phyloP scores from a whole-genome alignment of 2,888 invertebrate genomes.

The Limenitis camilla region DNA sequence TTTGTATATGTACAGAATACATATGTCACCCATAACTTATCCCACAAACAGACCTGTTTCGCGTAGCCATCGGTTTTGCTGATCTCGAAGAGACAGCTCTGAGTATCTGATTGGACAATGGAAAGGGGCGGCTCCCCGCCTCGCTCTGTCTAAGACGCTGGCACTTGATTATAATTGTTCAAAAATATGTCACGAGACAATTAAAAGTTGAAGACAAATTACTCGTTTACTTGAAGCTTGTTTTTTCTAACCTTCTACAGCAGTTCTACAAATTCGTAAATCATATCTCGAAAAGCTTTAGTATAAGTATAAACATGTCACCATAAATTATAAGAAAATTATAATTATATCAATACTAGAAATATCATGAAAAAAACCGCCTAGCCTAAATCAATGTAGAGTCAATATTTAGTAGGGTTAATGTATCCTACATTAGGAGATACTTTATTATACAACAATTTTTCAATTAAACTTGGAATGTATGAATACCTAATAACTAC shows the following conservation, averaged over 20 bases:
- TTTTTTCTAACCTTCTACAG: conserved; percentile 2
- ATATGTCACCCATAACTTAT: conserved; percentile 19
- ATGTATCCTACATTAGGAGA: too few species aligned
- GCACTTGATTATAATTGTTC: conserved; percentile 3
- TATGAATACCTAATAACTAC: too few species aligned
- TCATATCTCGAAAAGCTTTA: too few species aligned
- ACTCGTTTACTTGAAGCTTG: neutral
- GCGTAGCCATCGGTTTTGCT: conserved; percentile 35
- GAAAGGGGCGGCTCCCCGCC: conserved; percentile 60
- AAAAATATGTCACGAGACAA: conserved; percentile 5
- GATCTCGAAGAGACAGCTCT: conserved; percentile 49
- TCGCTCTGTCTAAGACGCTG: conserved; percentile 26
- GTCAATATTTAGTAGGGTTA: too few species aligned
- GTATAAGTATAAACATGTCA: too few species aligned
- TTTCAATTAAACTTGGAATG: too few species aligned
- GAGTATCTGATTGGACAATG: conserved; percentile 51
- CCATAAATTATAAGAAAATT: too few species aligned
- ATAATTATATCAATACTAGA: too few species aligned
- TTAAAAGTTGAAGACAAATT: neutral
- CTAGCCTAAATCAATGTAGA: too few species aligned
- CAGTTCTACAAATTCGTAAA: too few species aligned
- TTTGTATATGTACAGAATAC: neutral
- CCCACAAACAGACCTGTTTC: conserved; percentile 16
- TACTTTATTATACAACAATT: too few species aligned
- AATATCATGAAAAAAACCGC: too few species aligned